Evolutionary conservation across 2,113 vertebrate genomes (phyloP), one percentile per base, ranked within the genome.

Genomic region (Callipepla squamata): DNA sequence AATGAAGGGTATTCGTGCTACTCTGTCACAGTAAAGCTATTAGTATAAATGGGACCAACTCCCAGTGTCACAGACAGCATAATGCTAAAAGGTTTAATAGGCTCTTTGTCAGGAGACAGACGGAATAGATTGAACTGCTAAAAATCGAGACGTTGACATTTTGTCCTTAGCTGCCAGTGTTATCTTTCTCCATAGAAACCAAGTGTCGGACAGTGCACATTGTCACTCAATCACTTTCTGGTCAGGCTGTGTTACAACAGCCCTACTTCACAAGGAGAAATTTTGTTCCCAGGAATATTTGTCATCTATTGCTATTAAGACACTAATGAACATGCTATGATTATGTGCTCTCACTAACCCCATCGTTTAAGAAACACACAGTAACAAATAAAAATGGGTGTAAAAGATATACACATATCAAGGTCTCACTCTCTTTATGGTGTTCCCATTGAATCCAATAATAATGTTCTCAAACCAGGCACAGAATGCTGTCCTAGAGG

Each of bases 281-380:
- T 65, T 48, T 79, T 75, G 95, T 93, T 87, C 89, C 34, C 67
- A 85, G 91, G 83, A 96, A 96, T 96, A 92, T 94, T 91, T 95
- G 62, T 94, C 93, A 97, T 94, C 92, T 96, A 80, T 80, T 93
- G 57, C 90, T 93, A 96, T 83, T 85, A 88, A 77, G 83, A 36
- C 17, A 74, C 77, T 74, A 40, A 85, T 82, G 58, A 91, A 68
- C 90, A 90, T 50, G 19, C 72, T 81, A 92, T 95, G 93, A 95
- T 81, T 89, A 96, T 80, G 93, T 80, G 69, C 77, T 83, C 94
- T 94, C 78, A 93, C 90, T 93, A 63, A 75, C 32, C 76, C 83
- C 81, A 50, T 28, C 26, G 25, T 61, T 83, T 85, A 72, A 76
- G 92, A 94, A 92, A 92, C 42, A 85, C 1, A 58, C 19, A 57